Evolutionary conservation across 2,797 vertebrate species (phyloP), one percentile per base, ranked within the genome.

Genomic region (Lepus townsendii): DNA sequence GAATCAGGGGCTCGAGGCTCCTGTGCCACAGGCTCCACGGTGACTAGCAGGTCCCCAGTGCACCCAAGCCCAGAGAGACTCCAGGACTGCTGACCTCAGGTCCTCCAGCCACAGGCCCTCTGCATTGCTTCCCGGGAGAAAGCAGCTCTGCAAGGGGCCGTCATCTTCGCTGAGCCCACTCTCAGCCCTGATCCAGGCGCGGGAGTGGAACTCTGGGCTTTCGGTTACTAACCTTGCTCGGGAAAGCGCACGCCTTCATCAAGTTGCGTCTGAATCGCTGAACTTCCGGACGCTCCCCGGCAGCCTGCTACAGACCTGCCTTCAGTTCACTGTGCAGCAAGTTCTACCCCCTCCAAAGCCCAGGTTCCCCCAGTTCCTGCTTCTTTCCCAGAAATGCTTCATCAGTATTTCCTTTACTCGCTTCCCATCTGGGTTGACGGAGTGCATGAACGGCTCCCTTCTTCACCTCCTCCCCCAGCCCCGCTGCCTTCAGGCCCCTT

Each of bases 141-240:
- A 11, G 38, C 14, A 7, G 19, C 22, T 69, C 7, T 65, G 32
- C 20, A 1, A 0, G 4, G 0, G 0, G 66, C 12, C n/a, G 8
- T 32, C 17, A 42, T 27, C 60, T 7, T 14, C 38, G 3, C 65
- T 5, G 11, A 75, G 42, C n/a, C 69, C 42, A 0, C n/a, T 54
- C 26, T 60, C 26, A 57, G 5, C 17, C 52, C 50, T 8, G 22
- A 22, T 24, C 86, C 38, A 32, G 12, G 14, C 26, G 27, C 47
- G 2, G 54, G 63, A 68, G 82, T 1, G 16, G 22, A n/a, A 27
- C 16, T 47, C 50, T n/a, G 20, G 54, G 32, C 27, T 83, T 71
- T n/a, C 54, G 19, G 2, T 66, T 27, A 42, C 26, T 66, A 66
- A 69, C 16, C 5, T 16, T 62, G 32, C 6, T 50, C 63, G 69